Evolutionary conservation across 92 coral and sea anemone species (phyloP).

Genomic region (Epizoanthus illoricatus): DNA sequence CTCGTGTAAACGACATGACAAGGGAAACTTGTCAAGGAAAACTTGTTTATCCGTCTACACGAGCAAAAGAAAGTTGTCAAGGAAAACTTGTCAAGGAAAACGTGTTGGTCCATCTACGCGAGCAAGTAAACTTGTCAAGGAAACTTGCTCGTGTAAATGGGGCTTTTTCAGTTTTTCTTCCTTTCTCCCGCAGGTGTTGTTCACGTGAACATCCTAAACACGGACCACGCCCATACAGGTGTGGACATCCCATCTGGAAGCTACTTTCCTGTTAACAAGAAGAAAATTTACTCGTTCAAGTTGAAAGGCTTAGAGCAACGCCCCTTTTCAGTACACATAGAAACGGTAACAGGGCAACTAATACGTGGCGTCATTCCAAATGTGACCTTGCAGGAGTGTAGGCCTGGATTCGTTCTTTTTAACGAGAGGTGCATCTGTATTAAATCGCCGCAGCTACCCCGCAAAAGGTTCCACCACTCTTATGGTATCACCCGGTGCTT

Average conservation of each 20-base stretch:
- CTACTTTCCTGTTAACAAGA: constrained; percentile 48
- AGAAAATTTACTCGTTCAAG: constrained; percentile 51
- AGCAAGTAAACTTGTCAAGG: no score
- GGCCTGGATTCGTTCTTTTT: constrained; percentile 55
- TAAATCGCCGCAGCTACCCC: constrained; percentile 40
- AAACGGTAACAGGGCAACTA: constrained; percentile 65
- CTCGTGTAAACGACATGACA: no score
- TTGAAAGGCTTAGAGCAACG: constrained; percentile 38
- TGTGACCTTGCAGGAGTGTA: constrained; percentile 52
- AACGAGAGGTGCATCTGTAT: constrained; percentile 58
- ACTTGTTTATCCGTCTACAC: no score
- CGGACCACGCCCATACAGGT: constrained; percentile 38
- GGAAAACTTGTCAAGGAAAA: no score
- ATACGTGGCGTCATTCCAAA: constrained; percentile 42
- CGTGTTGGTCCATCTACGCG: no score
- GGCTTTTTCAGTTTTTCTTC: neutral
- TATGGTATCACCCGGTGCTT: constrained; percentile 66
- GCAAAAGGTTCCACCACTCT: neutral
- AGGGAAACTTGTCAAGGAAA: no score
- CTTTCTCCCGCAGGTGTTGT: constrained; percentile 38
- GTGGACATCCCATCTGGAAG: constrained; percentile 61
- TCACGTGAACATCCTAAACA: constrained; percentile 33
- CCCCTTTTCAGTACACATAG: constrained; percentile 50
- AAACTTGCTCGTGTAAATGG: no score
- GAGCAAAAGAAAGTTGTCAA: no score